Conservation (phyloP, 2,797 vertebrate genomes). For the Emydoidea blandingii region DNA sequence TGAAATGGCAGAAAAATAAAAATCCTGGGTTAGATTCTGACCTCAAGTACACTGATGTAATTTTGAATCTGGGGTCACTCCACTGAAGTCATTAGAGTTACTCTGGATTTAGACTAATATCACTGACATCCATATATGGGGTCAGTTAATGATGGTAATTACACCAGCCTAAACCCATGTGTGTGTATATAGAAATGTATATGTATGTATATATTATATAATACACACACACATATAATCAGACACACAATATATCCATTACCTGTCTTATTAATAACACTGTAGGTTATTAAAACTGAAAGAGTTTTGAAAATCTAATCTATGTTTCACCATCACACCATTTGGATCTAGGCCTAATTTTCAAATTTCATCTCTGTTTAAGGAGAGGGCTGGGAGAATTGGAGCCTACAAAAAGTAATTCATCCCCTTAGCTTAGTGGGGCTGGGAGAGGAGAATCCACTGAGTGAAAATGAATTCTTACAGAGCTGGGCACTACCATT, state of each 20-base stretch:
- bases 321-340: conserved; percentile 56
- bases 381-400: conserved; percentile 56
- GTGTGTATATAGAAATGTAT: neutral
- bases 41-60: neutral
- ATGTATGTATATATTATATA: neutral
- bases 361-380: conserved; percentile 76
- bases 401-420: conserved; percentile 67
- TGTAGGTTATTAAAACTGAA: conserved; percentile 45
- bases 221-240: no score
- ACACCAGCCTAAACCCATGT: conserved; percentile 33
- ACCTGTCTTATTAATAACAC: neutral
- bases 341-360: conserved; percentile 58
- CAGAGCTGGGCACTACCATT: conserved; percentile 52
- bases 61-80: conserved; percentile 36
- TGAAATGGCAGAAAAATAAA: conserved; percentile 46
- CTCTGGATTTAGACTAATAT: neutral
- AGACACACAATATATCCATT: conserved; percentile 26
- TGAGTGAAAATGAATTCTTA: conserved; percentile 57
- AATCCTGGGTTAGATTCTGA: conserved; percentile 43
- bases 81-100: conserved; percentile 42
- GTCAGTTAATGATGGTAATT: neutral
- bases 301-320: conserved; percentile 64
- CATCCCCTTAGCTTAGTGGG: neutral
- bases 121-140: conserved; percentile 9
- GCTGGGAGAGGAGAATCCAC: conserved; percentile 20